Base-by-base conservation (phyloP, 23 tunicate genomes). In the Trididemnum nubilum region DNA sequence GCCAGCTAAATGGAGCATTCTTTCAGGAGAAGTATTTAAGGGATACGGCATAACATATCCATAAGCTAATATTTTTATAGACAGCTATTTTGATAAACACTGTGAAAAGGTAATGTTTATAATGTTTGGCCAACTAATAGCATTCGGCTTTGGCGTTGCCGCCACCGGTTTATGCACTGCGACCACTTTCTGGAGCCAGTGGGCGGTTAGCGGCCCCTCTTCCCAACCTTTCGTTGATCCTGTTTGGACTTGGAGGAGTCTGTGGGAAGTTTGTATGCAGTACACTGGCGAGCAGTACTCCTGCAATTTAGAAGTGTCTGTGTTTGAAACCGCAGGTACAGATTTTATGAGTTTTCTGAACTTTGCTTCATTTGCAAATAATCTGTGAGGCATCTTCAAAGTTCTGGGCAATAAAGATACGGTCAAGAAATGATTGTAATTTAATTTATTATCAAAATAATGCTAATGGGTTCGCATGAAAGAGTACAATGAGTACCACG, bases 201-300 rank as follows among this genome's bases (percentile, higher is more conserved):
- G 84, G 84, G 74, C 84, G 19, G 72, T 65, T 5, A 80, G 74
- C 4, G 84, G 84, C 2, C 84, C 84, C 3, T 61, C 35, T 22
- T 32, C 52, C 30, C 51, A 50, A 33, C 2, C 63, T 1, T 44
- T 80, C 21, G 19, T 65, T 1, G 84, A 65, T 12, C 84, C 84
- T 0, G 66, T 80, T 38, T 65, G 84, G 75, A 34, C 75, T 0
- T 80, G 84, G 84, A 38, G 51, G 23, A 38, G 84, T 23, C 1
- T 80, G 28, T 80, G 84, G 84, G 84, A 50, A 24, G 61, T 31
- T 1, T 80, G 84, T 34, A 64, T 65, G 84, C 84, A 80, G 50
- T 32, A 60, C 38, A 50, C 66, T 12, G 72, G 73, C 36, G 84
- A 65, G 25, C 84, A 80, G 75, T 65, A 65, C 27, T 31, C 36